Base-by-base conservation (phyloP, 2,113 vertebrate genomes). In the Nanorana parkeri region DNA sequence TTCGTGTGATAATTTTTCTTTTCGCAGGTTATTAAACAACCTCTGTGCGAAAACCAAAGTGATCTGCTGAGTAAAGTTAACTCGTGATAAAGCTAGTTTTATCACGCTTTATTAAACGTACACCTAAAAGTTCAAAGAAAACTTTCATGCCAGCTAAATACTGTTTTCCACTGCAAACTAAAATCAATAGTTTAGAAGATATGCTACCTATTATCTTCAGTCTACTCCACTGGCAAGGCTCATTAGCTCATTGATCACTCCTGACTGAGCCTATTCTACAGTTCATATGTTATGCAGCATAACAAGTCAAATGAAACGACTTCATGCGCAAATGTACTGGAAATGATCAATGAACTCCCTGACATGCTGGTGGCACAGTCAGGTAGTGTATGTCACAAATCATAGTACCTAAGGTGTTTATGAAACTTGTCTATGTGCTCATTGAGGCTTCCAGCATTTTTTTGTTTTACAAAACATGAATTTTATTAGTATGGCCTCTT, bases 191-290 rank as follows among this genome's bases (percentile, higher is more conserved):
- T 47, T 47, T 47, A 47, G 10, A 47, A 64, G 61, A 26, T 64
- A 64, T 64, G 21, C 61, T 24, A 26, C 15, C 7, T 28, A 13
- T 64, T 23, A 24, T 64, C 61, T 16, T 64, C 21, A 15, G 23
- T 28, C 61, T 64, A 26, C 24, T 64, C 15, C 61, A 64, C 61
- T 24, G 61, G 61, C 61, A 64, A 24, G 61, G 61, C 24, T 64
- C 61, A 64, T 64, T 64, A 64, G 61, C 4, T 24, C 61, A 64
- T 26, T 65, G 24, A 28, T 65, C 63, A 29, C 16, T 28, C 24
- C 24, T 28, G 23, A 17, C 63, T 65, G 24, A 65, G 63, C 24
- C 63, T 65, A 65, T 26, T 17, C 26, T 65, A 28, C 23, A 28
- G 63, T 65, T 65, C 28, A 28, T 65, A 65, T 65, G 10, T 65